Conservation (phyloP, 35 echinoderm and acorn worm species). For the Antedon bifida region DNA sequence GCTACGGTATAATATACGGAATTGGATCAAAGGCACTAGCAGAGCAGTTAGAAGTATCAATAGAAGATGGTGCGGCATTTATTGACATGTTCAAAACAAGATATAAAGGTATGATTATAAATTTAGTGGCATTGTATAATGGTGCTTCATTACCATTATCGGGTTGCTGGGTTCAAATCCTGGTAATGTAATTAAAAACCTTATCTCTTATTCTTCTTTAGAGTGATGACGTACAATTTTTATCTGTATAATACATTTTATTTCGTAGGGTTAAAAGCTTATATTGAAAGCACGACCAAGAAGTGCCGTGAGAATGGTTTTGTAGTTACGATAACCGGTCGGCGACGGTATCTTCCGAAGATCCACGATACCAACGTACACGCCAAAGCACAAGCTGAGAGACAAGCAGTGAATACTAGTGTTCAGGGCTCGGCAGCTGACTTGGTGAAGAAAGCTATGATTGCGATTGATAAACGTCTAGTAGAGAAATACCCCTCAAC, state of each 20-base stretch:
- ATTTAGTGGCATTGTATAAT: no score
- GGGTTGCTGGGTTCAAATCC: no score
- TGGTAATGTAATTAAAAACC: no score
- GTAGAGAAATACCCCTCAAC: conserved; percentile 51
- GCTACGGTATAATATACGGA: conserved; percentile 97
- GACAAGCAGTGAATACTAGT: conserved; percentile 93
- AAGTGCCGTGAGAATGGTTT: conserved; percentile 51
- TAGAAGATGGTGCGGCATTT: conserved; percentile 78
- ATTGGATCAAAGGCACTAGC: conserved; percentile 85
- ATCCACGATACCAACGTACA: conserved; percentile 70
- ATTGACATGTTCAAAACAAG: conserved; percentile 86
- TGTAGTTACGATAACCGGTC: conserved; percentile 52
- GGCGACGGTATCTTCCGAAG: conserved; percentile 49
- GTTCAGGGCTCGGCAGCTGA: conserved; percentile 97
- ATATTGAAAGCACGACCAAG: conserved; percentile 48
- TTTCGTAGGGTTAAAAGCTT: conserved; percentile 43
- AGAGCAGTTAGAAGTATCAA: conserved; percentile 59
- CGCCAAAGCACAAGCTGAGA: conserved; percentile 58
- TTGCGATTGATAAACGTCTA: conserved; percentile 51
- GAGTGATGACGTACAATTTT: no score
- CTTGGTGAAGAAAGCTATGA: conserved; percentile 88
- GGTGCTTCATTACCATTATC: no score
- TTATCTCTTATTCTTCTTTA: no score
- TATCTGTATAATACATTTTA: conserved; percentile 12
- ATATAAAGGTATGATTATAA: conserved; percentile 47